Percentiles rank a stretch among this genome's conserved stretches.
phyloP scores from a whole-genome alignment of 2,113 vertebrate genomes.

The Mobula hypostoma region DNA sequence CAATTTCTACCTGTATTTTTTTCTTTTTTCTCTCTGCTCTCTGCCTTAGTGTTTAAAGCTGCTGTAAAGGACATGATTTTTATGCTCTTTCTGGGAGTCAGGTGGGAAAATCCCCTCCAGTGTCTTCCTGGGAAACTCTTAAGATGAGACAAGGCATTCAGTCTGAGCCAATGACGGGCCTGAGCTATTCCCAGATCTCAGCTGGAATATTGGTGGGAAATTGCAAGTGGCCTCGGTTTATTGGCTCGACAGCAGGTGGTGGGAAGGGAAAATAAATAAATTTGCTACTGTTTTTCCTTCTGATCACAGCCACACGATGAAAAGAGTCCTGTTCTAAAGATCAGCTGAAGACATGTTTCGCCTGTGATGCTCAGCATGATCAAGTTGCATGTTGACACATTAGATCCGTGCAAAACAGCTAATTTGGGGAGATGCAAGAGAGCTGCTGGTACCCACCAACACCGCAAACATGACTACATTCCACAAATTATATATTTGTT shows the following conservation, averaged over 20 bases:
- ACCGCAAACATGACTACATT: no score
- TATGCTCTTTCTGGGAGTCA: neutral
- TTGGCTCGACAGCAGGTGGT: neutral
- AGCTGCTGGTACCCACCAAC: neutral
- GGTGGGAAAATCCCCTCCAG: neutral
- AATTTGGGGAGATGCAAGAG: neutral
- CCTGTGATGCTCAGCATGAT: neutral
- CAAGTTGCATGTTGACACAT: neutral
- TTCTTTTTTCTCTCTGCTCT: neutral
- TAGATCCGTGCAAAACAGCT: neutral
- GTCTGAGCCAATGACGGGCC: no score
- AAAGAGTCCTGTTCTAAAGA: neutral
- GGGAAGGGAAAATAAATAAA: neutral
- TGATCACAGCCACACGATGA: neutral
- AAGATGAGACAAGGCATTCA: no score
- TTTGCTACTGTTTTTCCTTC: neutral
- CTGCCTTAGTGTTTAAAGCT: neutral
- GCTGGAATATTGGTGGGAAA: neutral
- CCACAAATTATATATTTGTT: no score
- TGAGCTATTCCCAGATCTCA: neutral
- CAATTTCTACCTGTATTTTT: neutral
- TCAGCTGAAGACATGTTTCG: neutral
- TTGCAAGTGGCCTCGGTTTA: neutral
- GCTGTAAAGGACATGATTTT: neutral
- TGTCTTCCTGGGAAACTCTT: neutral